Conservation (phyloP, 2,888 invertebrate species). For the Euzetes globulus region DNA sequence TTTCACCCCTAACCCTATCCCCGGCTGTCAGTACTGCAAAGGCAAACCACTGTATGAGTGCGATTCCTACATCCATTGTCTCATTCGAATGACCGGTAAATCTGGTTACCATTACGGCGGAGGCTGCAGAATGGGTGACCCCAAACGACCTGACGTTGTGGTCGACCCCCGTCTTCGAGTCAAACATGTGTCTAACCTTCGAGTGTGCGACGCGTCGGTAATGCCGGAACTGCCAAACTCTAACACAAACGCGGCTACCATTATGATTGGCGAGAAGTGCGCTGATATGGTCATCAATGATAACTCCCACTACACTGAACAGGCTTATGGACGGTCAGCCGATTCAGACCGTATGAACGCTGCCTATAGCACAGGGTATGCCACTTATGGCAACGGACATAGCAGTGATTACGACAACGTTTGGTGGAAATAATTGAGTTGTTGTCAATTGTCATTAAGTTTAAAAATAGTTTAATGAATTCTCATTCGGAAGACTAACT, state of each 20-base stretch:
- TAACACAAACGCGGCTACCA: not conserved
- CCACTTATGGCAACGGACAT: too few relatives aligned
- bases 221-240: not conserved
- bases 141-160: not conserved
- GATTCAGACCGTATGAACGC: not conserved
- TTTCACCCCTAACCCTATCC: not conserved
- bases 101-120: not conserved
- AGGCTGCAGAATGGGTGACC: not conserved
- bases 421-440: too few relatives aligned
- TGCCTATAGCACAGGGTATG: not conserved
- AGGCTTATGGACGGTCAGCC: not conserved
- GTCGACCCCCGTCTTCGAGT: not conserved
- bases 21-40: conserved; percentile 4
- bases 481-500: too few relatives aligned
- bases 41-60: conserved; percentile 3
- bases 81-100: not conserved
- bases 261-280: not conserved
- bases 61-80: not conserved
- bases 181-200: not conserved
- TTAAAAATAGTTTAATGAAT: too few relatives aligned
- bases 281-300: not conserved
- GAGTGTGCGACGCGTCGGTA: conserved; percentile 9
- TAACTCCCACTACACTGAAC: not conserved
- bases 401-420: too few relatives aligned
- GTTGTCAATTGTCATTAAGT: too few relatives aligned